phyloP scores from a whole-genome alignment of 1,140 invertebrate genomes.

The Delia radicum region DNA sequence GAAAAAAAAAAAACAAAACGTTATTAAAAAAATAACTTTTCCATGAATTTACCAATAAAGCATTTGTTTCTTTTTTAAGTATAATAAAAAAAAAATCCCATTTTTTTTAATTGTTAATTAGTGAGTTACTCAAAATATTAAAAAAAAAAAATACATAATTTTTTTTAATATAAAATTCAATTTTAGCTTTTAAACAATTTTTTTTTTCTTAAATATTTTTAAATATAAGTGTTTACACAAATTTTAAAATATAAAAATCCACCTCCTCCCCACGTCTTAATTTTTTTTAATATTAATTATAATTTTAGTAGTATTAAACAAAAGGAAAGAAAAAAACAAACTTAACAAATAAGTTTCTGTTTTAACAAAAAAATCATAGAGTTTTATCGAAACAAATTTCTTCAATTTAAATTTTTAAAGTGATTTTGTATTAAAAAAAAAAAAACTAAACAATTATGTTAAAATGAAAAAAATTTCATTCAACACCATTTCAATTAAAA shows the following conservation, averaged over 20 bases:
- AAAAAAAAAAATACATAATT: background rate
- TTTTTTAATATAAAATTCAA: background rate
- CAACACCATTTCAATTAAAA: too few species aligned
- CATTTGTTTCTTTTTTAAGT: slow-evolving; percentile 21
- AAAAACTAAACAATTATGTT: too few species aligned
- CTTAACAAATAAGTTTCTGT: too few species aligned
- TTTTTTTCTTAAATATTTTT: background rate
- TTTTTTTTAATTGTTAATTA: background rate
- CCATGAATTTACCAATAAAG: slow-evolving; percentile 13
- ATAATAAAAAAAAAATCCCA: background rate
- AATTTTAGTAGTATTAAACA: background rate
- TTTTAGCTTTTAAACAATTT: background rate
- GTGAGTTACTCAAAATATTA: background rate
- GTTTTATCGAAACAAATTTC: too few species aligned
- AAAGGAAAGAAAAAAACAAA: background rate
- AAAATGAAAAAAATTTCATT: too few species aligned
- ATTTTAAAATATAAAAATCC: background rate
- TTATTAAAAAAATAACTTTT: slow-evolving; percentile 9
- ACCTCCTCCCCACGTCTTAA: background rate
- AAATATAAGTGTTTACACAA: background rate
- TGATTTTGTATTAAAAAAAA: too few species aligned
- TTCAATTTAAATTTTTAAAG: too few species aligned
- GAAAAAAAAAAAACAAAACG: slow-evolving; percentile 1
- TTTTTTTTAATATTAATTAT: background rate
- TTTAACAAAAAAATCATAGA: too few species aligned